A percentile compares a stretch with the other conserved stretches of the same genome.
Conservation (phyloP, 2,888 invertebrate genomes). For the Abrostola tripartita region DNA sequence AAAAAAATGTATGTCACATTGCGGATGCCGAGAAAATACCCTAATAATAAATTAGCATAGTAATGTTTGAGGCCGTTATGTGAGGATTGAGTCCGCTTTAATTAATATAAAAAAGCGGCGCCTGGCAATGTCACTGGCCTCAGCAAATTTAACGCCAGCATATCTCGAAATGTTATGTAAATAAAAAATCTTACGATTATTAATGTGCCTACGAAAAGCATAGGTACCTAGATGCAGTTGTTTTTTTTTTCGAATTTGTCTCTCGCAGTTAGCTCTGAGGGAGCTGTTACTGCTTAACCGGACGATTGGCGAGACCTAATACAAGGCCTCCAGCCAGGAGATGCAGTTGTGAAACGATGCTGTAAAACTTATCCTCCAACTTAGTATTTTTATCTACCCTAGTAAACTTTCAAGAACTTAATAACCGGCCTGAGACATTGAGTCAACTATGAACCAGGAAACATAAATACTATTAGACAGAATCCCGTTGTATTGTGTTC, state of each 20-base stretch:
- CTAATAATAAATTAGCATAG: constrained; percentile 87
- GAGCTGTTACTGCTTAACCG: too few relatives aligned
- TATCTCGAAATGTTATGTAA: constrained; percentile 25
- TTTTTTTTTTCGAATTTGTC: too few relatives aligned
- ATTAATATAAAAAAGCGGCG: constrained; percentile 82
- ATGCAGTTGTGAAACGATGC: constrained; percentile 8
- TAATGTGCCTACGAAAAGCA: constrained; percentile 12
- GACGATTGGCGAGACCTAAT: too few relatives aligned
- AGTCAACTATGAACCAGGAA: too few relatives aligned
- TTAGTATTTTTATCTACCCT: too few relatives aligned
- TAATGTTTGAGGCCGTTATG: constrained; percentile 85
- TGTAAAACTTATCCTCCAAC: too few relatives aligned
- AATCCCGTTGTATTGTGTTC: too few relatives aligned
- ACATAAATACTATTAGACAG: too few relatives aligned
- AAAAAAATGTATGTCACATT: constrained; percentile 86
- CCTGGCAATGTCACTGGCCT: constrained; percentile 82
- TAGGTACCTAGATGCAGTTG: constrained; percentile 27
- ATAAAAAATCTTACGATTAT: constrained; percentile 28
- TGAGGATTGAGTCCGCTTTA: constrained; percentile 83
- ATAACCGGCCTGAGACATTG: too few relatives aligned
- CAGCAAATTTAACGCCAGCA: constrained; percentile 55
- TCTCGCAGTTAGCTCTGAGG: too few relatives aligned
- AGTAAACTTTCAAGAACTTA: too few relatives aligned
- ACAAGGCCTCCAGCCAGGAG: constrained; percentile 1
- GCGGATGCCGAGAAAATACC: constrained; percentile 86